phyloP scores from a whole-genome alignment of 2,113 vertebrate species.

The Callaeas wilsoni region DNA sequence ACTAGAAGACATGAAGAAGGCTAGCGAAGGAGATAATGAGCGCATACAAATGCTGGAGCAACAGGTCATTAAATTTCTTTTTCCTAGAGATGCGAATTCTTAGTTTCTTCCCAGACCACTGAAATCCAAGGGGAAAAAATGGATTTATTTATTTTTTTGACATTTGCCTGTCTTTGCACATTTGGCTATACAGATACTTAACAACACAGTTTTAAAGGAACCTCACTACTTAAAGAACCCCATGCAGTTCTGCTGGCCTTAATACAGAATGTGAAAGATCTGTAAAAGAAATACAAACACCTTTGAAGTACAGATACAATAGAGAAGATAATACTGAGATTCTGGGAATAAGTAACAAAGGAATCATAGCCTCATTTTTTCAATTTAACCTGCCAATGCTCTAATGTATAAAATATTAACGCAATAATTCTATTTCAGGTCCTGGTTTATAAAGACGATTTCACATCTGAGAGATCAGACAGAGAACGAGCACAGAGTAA shows the following conservation, averaged over 20 bases:
- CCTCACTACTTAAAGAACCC: neutral
- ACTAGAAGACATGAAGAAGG: slow-evolving; percentile 52
- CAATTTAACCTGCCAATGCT: neutral
- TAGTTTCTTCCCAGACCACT: neutral
- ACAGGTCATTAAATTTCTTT: slow-evolving; percentile 77
- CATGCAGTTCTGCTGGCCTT: neutral
- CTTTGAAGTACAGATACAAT: neutral
- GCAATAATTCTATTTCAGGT: slow-evolving; percentile 67
- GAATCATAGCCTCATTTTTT: neutral
- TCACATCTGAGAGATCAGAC: slow-evolving; percentile 86
- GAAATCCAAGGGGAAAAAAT: neutral
- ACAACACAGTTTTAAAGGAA: neutral
- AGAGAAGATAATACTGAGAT: neutral
- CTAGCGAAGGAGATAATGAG: slow-evolving; percentile 65
- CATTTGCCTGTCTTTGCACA: neutral
- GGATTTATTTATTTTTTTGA: neutral
- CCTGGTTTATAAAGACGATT: slow-evolving; percentile 88
- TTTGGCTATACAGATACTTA: neutral
- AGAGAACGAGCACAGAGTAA: slow-evolving; percentile 86
- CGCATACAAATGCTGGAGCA: slow-evolving; percentile 87
- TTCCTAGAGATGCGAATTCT: neutral
- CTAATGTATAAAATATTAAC: neutral
- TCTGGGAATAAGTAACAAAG: neutral
- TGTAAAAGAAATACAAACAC: neutral
- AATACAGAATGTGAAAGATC: neutral